These are phyloP conservation scores for Procavia capensis DNA, from an alignment of 2,113 vertebrate species.

Conservation along the genomic window DNA sequence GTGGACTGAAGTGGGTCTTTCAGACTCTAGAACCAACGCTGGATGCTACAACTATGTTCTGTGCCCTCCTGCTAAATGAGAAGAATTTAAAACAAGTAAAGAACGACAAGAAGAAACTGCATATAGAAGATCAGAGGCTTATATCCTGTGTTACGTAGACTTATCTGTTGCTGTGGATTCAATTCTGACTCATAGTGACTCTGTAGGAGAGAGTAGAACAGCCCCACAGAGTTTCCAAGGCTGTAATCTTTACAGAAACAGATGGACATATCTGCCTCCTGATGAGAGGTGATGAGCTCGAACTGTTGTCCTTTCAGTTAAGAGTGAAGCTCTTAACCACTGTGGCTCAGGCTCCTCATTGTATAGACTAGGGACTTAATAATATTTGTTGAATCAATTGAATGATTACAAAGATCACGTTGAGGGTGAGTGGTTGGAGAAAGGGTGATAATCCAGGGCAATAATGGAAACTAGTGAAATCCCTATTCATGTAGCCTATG, in stretches of 20 bases:
- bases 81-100: neutral
- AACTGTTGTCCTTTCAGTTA: neutral
- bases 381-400: constrained; percentile 19
- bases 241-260: neutral
- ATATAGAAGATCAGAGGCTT: neutral
- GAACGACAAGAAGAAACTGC: neutral
- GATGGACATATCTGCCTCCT: neutral
- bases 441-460: neutral
- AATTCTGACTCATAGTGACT: neutral
- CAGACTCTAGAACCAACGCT: neutral
- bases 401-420: neutral
- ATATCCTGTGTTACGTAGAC: neutral
- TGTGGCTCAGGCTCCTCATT: neutral
- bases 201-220: neutral
- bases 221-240: neutral
- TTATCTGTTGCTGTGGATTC: neutral
- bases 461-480: neutral
- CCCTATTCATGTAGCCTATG: neutral
- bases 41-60: neutral
- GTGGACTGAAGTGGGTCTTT: neutral
- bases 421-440: neutral
- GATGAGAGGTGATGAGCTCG: neutral
- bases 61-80: neutral
- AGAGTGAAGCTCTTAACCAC: neutral
- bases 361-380: neutral